Evolutionary conservation across 2,888 invertebrate species (phyloP), one percentile per base, ranked within the genome.

Genomic region (Pantelozetes paolii): DNA sequence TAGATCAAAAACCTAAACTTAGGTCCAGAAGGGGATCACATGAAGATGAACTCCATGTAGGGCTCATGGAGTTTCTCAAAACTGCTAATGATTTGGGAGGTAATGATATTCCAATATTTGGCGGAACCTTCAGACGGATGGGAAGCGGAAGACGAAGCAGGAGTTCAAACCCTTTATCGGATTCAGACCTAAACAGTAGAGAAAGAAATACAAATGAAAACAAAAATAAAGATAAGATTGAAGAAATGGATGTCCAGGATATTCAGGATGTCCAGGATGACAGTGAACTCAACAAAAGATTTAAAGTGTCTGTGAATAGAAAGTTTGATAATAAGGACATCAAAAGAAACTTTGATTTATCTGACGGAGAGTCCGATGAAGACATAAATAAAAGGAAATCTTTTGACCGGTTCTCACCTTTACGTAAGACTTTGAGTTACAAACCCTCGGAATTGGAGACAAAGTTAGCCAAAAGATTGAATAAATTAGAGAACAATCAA

Each of bases 11-110:
- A 67, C 13, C 42, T 6, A 67, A 67, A 42, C 67, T 20, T 1
- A 67, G 67, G n/a, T 67, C 67, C 1, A n/a, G 67, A 40, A 67
- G 67, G 13, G 15, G 36, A 20, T 67, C 67, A 23, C 42, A 67
- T 18, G 72, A 75, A 0, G 64, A 75, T 11, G 71, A 75, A 9
- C n/a, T 75, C 1, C 50, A 74, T 15, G 15, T 59, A 6, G 59
- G 71, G 5, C 48, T 75, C 23, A 40, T 75, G 18, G 76, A 75
- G 30, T 71, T 75, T 42, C 50, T 75, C 1, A 75, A 50, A 23
- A 74, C 67, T 8, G 62, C 74, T 2, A 74, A 59, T 59, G 74
- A 74, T 54, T 20, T 54, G 13, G 42, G 42, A 3, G 18, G 67
- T 23, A 71, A n/a, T 71, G 71, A 71, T 32, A 28, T 48, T 1